Conservation (phyloP, 2,888 invertebrate genomes). For the Platycheirus rosarum region DNA sequence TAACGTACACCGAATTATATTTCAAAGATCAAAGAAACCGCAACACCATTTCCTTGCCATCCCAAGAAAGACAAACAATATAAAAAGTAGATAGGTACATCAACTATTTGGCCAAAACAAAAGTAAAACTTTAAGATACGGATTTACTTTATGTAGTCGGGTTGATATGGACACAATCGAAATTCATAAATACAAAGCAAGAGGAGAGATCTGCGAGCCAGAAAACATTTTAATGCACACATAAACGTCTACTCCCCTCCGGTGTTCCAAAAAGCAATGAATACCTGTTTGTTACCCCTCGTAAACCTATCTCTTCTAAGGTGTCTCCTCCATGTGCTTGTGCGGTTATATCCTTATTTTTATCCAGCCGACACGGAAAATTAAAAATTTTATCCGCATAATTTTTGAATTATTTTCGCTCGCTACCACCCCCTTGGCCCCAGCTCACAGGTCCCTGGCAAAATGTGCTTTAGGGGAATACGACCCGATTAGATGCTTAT, state of each 20-base stretch:
- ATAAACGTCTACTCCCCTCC: constrained; percentile 64
- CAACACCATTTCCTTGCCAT: constrained; percentile 24
- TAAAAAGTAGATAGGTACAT: constrained; percentile 8
- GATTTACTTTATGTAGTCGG: constrained; percentile 28
- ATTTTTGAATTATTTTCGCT: constrained; percentile 81
- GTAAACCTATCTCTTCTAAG: constrained; percentile 65
- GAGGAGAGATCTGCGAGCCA: constrained; percentile 62
- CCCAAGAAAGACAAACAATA: constrained; percentile 47
- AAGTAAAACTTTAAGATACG: constrained; percentile 31
- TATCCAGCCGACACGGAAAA: constrained; percentile 74
- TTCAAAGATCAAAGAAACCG: constrained; percentile 60
- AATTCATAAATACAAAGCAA: constrained; percentile 45
- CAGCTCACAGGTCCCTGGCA: constrained; percentile 39
- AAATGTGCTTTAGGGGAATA: constrained; percentile 71
- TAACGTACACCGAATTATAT: constrained; percentile 12
- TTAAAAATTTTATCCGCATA: constrained; percentile 82
- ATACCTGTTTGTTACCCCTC: constrained; percentile 67
- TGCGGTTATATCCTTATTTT: constrained; percentile 53
- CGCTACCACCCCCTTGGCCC: constrained; percentile 75
- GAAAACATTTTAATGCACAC: constrained; percentile 65
- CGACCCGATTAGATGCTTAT: constrained; percentile 74
- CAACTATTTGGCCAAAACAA: constrained; percentile 22
- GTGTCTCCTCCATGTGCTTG: constrained; percentile 51
- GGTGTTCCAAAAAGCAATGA: constrained; percentile 64
- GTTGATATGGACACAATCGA: constrained; percentile 21